phyloP scores from a whole-genome alignment of 2,797 vertebrate genomes.

The Macropodus opercularis region DNA sequence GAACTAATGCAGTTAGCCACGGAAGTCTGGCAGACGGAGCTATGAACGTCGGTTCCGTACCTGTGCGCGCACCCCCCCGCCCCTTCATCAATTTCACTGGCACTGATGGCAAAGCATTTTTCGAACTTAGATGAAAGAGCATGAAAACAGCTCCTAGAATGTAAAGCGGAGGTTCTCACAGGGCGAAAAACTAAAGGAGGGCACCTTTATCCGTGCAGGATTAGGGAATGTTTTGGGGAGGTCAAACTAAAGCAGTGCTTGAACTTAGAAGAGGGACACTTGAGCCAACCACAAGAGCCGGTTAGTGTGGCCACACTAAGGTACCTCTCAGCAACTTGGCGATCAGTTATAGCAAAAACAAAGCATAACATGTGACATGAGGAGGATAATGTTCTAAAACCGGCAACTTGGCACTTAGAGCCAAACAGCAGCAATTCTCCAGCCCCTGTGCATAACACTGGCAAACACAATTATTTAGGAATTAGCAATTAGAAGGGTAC shows the following conservation, averaged over 20 bases:
- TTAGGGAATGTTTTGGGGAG: constrained; percentile 3
- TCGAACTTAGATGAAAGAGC: constrained; percentile 6
- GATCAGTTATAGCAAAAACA: constrained; percentile 11
- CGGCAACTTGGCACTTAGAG: constrained; percentile 4
- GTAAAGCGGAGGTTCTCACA: neutral
- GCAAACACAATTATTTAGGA: constrained; percentile 1
- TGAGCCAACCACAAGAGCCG: constrained; percentile 5
- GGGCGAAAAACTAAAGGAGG: neutral
- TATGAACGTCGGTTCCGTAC: constrained; percentile 42
- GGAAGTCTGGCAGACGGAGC: constrained; percentile 64
- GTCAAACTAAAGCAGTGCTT: constrained; percentile 22
- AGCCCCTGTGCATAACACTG: neutral
- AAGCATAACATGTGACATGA: constrained; percentile 3
- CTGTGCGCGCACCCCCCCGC: constrained; percentile 28
- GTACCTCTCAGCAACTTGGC: constrained; percentile 10
- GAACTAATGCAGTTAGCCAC: constrained; percentile 69
- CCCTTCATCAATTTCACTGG: constrained; percentile 49
- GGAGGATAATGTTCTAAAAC: constrained; percentile 8
- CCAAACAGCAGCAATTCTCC: constrained; percentile 1
- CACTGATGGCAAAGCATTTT: constrained; percentile 51
- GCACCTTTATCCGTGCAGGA: neutral
- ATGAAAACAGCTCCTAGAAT: constrained; percentile 9
- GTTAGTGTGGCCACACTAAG: constrained; percentile 8
- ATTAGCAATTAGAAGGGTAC: constrained; percentile 5
- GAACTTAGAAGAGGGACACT: constrained; percentile 6